A percentile compares a stretch with the other conserved stretches of the same genome.
Evolutionary conservation across 92 coral and sea anemone genomes (phyloP).

Genomic region (Parazoanthus darwini): DNA sequence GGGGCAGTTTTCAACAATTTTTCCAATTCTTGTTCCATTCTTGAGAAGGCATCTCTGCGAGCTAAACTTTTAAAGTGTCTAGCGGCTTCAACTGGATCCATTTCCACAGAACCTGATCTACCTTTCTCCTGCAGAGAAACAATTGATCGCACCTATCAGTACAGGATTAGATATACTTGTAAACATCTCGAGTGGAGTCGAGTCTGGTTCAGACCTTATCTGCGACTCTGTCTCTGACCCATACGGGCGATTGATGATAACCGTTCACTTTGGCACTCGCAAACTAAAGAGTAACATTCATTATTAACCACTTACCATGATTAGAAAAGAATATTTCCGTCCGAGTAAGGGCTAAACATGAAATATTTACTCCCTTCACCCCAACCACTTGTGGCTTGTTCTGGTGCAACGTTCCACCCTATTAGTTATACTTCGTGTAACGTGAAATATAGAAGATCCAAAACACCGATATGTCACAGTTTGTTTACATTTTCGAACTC

Average conservation of each 20-base stretch:
- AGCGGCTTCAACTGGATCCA: slow-evolving; percentile 42
- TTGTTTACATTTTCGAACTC: too few species aligned
- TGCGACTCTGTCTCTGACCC: neutral
- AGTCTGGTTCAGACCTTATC: too few species aligned
- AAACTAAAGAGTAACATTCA: neutral
- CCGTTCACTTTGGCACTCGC: neutral
- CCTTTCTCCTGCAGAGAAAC: slow-evolving; percentile 23
- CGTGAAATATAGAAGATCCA: neutral
- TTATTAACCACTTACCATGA: slow-evolving; percentile 32
- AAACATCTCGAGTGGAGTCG: neutral
- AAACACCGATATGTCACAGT: too few species aligned
- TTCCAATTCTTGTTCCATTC: slow-evolving; percentile 80
- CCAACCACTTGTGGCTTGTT: too few species aligned
- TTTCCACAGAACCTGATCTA: neutral
- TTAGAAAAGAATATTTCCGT: neutral
- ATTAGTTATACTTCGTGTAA: neutral
- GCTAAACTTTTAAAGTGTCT: slow-evolving; percentile 77
- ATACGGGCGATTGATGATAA: neutral
- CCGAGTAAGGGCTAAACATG: neutral
- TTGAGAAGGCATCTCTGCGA: slow-evolving; percentile 87
- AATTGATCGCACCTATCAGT: neutral
- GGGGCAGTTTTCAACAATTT: slow-evolving; percentile 66
- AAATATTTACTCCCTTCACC: slow-evolving; percentile 28
- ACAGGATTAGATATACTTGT: neutral
- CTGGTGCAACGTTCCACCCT: neutral